A percentile compares a stretch with the other conserved stretches of the same genome.
Evolutionary conservation across 2,797 vertebrate species (phyloP).

Genomic region (Linurgus olivaceus): DNA sequence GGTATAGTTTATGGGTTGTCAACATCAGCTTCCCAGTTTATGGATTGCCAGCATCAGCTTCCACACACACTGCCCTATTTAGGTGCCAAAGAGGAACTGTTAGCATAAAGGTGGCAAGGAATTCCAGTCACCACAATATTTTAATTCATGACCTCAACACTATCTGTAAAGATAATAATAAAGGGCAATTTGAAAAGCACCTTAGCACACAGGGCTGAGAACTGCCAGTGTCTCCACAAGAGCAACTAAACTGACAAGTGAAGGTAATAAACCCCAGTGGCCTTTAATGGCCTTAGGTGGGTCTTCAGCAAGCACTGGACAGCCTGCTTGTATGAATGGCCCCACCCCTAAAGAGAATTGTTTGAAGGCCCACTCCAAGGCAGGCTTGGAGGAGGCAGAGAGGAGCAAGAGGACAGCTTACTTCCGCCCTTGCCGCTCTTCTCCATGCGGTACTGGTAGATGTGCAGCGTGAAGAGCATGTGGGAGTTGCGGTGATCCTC

Average conservation of each 20-base stretch:
- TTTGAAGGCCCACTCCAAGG: not conserved
- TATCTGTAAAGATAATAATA: not conserved
- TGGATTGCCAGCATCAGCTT: not conserved
- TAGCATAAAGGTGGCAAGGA: not conserved
- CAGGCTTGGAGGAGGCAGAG: not conserved
- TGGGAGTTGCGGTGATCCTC: slow-evolving; percentile 89
- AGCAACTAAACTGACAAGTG: not conserved
- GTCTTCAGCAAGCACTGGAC: not conserved
- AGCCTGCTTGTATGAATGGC: not conserved
- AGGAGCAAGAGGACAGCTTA: slow-evolving; percentile 64
- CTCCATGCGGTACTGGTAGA: slow-evolving; percentile 94
- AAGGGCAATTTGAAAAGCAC: not conserved
- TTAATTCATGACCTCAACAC: not conserved
- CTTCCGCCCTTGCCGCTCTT: slow-evolving; percentile 90
- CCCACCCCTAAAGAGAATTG: not conserved
- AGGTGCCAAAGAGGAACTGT: not conserved
- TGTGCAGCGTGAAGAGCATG: slow-evolving; percentile 96
- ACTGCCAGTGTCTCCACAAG: not conserved
- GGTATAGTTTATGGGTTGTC: not conserved
- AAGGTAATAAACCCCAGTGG: not conserved
- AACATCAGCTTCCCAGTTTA: not conserved
- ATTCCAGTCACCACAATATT: not conserved
- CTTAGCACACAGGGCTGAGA: not conserved
- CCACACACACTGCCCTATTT: not conserved
- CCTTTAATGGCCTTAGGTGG: not conserved